Evolutionary conservation across 2,113 vertebrate species (phyloP).

Genomic region (Chaetodon auriga): DNA sequence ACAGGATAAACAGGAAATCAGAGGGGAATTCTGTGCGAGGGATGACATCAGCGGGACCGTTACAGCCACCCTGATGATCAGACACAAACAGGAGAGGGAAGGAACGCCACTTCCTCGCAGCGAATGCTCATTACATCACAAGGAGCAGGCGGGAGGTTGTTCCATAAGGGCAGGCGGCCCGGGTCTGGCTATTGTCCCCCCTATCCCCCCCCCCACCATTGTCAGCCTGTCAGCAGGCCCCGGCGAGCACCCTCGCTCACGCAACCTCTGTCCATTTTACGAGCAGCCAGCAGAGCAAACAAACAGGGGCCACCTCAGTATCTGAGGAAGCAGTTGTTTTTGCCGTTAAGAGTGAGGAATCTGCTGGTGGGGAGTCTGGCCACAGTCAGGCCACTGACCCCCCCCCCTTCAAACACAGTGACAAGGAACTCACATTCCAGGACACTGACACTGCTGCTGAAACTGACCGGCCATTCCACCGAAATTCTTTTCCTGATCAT

Average conservation of each 20-base stretch:
- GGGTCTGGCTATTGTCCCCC: slow-evolving; percentile 62
- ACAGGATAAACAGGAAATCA: slow-evolving; percentile 73
- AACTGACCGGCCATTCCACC: slow-evolving; percentile 45
- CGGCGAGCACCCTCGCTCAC: slow-evolving; percentile 30
- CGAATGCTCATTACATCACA: slow-evolving; percentile 75
- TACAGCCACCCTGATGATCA: slow-evolving; percentile 41
- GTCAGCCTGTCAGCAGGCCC: slow-evolving; percentile 75
- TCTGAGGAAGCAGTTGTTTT: slow-evolving; percentile 84
- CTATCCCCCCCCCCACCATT: slow-evolving; percentile 63
- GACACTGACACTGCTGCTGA: slow-evolving; percentile 63
- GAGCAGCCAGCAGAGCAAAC: slow-evolving; percentile 73
- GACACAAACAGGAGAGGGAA: slow-evolving; percentile 83
- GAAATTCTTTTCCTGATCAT: slow-evolving; percentile 50
- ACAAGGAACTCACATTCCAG: slow-evolving; percentile 67
- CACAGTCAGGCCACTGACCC: slow-evolving; percentile 15
- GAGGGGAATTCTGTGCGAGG: slow-evolving; percentile 55
- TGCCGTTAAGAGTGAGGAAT: slow-evolving; percentile 68
- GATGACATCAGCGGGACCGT: slow-evolving; percentile 74
- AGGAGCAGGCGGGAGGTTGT: slow-evolving; percentile 49
- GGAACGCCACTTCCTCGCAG: slow-evolving; percentile 69
- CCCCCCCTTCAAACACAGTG: slow-evolving; percentile 42
- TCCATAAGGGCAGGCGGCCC: slow-evolving; percentile 57
- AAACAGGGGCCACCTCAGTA: slow-evolving; percentile 73
- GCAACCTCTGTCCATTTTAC: slow-evolving; percentile 71
- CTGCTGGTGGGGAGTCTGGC: slow-evolving; percentile 50